Base-by-base conservation (phyloP, 2,113 vertebrate species). In the Heterochromis multidens region DNA sequence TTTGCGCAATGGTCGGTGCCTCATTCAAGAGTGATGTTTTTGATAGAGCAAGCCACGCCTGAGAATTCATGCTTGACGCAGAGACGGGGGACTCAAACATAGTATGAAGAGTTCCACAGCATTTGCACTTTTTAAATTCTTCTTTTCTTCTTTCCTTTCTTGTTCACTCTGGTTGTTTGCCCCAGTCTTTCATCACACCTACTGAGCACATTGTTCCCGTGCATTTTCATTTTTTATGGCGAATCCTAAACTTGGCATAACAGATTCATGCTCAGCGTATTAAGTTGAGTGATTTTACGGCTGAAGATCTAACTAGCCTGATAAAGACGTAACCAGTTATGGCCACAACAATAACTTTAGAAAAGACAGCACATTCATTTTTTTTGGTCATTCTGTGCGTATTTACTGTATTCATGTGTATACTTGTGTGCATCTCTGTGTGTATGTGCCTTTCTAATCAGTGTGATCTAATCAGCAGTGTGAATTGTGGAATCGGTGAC, bases 1-100 rank as follows among this genome's bases (percentile, higher is more conserved):
- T 99, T 99, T 98, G 97, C 97, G 97, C 97, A 97, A 96, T 97
- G 96, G 97, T 98, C 97, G 97, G 96, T 97, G 97, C 97, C 97
- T 98, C 96, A 96, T 98, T 97, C 96, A 96, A 96, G 97, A 96
- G 97, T 97, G 96, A 96, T 95, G 95, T 97, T 98, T 95, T 97
- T 97, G 97, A 97, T 97, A 97, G 97, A 97, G 98, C 97, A 96
- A 98, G 88, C 93, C 97, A 97, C 97, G 93, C 92, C 93, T 97
- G 97, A 97, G 96, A 96, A 94, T 95, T 95, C 94, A 77, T 87
- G 88, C 92, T 91, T 85, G 76, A 79, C 13, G 11, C 54, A 70
- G 67, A 90, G 86, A 84, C 81, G 83, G 91, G 86, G 84, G 80
- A 77, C 63, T 31, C 62, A 31, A 83, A 89, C 84, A 86, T 83